A percentile compares a stretch with the other conserved stretches of the same genome.
These are phyloP conservation scores for Dermolepida albohirtum DNA, from an alignment of 2,888 invertebrate species.

Conservation along the genomic window DNA sequence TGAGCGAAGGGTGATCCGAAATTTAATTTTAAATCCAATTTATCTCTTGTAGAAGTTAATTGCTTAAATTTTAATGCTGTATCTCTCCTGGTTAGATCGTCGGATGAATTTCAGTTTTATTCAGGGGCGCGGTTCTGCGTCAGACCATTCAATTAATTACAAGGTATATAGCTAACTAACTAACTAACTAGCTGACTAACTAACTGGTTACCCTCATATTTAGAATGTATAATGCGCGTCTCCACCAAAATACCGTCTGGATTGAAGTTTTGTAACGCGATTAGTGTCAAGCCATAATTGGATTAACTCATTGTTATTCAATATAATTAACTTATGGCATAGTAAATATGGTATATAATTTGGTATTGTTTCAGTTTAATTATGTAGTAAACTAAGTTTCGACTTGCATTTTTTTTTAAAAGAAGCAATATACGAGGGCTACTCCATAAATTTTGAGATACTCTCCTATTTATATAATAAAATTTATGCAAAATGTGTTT, in stretches of 20 bases:
- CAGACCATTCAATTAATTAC: conserved; percentile 25
- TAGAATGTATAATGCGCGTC: neutral
- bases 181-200: conserved; percentile 10
- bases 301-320: conserved; percentile 2
- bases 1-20: conserved; percentile 12
- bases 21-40: conserved; percentile 35
- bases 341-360: too few species aligned
- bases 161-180: neutral
- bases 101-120: conserved; percentile 6
- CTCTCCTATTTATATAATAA: too few species aligned
- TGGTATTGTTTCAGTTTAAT: too few species aligned
- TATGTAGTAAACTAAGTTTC: too few species aligned
- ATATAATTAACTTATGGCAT: too few species aligned
- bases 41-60: conserved; percentile 30
- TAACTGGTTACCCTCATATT: neutral
- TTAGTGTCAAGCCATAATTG: conserved; percentile 4
- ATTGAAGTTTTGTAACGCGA: conserved; percentile 13
- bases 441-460: too few species aligned
- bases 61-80: neutral
- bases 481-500: too few species aligned
- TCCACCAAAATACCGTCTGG: neutral
- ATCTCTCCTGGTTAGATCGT: neutral
- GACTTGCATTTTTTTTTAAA: too few species aligned
- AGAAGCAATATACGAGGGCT: too few species aligned
- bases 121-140: conserved; percentile 8